Base-by-base conservation (phyloP, 2,113 vertebrate genomes). In the Dascyllus trimaculatus region DNA sequence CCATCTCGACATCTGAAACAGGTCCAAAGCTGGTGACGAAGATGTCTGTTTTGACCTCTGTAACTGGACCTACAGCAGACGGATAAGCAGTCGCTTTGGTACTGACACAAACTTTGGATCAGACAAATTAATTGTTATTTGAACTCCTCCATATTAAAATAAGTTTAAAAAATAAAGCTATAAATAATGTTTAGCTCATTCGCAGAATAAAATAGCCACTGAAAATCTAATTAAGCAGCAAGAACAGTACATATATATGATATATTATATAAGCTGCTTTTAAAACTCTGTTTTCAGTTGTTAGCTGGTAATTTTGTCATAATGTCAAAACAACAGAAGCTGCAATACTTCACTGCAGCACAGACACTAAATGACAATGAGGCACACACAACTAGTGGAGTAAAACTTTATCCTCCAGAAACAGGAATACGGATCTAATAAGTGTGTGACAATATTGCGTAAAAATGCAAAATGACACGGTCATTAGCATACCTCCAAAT, bases 11-110 rank as follows among this genome's bases (percentile, higher is more conserved):
- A 82, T 96, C 95, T 74, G 95, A 95, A 66, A 96, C 95, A 8
- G 95, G 95, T 83, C 95, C 95, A 81, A 96, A 96, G 89, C 95
- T 96, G 92, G 95, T 96, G 86, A 96, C 95, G 84, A 95, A 96
- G 86, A 96, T 96, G 90, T 96, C 95, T 4, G 95, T 96, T 92
- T 95, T 96, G 74, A 96, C 95, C 85, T 95, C 95, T 51, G 95
- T 96, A 15, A 95, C 94, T 15, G 94, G 94, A 91, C 95, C 95
- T 96, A 71, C 13, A 85, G 77, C 70, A 85, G 49, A 82, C 45
- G 32, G 10, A 88, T 52, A 40, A 85, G 45, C 24, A 19, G 62
- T 74, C 69, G 54, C 51, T 86, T 66, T 78, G 22, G 62, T 26
- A 18, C 1, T 40, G 6, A 61, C 1, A 53, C 26, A 54, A 64